Conservation (phyloP, 2,797 vertebrate genomes). For the Malurus leucopterus region DNA sequence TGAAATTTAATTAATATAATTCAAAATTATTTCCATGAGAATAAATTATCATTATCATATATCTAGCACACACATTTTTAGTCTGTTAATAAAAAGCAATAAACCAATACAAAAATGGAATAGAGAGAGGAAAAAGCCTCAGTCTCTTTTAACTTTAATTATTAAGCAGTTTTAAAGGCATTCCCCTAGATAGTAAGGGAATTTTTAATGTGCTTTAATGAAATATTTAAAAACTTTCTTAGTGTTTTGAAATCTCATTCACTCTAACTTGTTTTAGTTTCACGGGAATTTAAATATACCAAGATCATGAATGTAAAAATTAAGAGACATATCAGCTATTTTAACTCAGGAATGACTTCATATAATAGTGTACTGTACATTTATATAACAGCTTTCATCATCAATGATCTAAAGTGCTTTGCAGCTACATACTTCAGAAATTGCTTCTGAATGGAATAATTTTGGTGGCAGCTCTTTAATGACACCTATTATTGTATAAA, state of each 20-base stretch:
- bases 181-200: background rate
- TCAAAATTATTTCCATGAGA: background rate
- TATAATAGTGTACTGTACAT: background rate
- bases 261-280: conserved; percentile 19
- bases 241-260: conserved; percentile 37
- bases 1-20: background rate
- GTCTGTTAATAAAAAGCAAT: background rate
- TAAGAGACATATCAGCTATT: conserved; percentile 1
- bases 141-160: background rate
- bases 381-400: conserved; percentile 19
- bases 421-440: conserved; percentile 10
- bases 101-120: background rate
- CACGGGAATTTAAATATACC: conserved; percentile 10
- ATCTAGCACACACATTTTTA: background rate
- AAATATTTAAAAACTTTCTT: conserved; percentile 41
- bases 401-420: conserved; percentile 17
- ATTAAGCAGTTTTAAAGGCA: conserved; percentile 23
- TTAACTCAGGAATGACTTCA: conserved; percentile 12
- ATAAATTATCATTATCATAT: background rate
- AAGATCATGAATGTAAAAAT: background rate
- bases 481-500: conserved; percentile 1
- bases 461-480: conserved; percentile 12
- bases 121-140: background rate
- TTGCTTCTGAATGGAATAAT: conserved; percentile 14
- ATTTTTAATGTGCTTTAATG: conserved; percentile 26